Evolutionary conservation across 1,140 invertebrate species (phyloP).

Genomic region (Idris sp.): DNA sequence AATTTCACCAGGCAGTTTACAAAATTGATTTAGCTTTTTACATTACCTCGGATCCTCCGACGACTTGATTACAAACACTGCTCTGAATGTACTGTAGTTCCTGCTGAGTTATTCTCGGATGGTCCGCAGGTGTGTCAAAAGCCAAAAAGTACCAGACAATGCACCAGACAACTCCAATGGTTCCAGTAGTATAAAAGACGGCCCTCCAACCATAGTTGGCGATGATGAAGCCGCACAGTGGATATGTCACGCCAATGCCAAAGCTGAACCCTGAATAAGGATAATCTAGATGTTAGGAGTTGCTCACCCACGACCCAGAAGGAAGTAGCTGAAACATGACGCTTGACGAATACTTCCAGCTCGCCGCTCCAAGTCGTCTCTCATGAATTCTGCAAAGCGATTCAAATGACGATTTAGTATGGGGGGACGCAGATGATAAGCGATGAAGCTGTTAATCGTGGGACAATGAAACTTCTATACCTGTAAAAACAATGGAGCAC

Average conservation of each 20-base stretch:
- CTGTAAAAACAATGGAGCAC: conserved; percentile 68
- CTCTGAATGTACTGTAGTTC: conserved; percentile 86
- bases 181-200: conserved; percentile 85
- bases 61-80: conserved; percentile 79
- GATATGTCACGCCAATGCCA: conserved; percentile 85
- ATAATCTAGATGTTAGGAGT: conserved; percentile 76
- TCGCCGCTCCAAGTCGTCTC: conserved; percentile 57
- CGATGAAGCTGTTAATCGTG: conserved; percentile 70
- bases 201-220: conserved; percentile 82
- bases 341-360: conserved; percentile 70
- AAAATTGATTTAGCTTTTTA: too few species aligned
- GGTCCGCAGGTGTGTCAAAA: conserved; percentile 85
- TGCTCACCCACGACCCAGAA: conserved; percentile 73
- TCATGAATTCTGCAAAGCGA: conserved; percentile 74
- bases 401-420: conserved; percentile 76
- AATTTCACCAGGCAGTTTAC: too few species aligned
- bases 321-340: conserved; percentile 76
- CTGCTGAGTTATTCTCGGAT: conserved; percentile 85
- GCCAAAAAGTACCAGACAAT: conserved; percentile 86
- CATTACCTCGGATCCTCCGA: conserved; percentile 74
- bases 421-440: conserved; percentile 65
- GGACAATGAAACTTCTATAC: conserved; percentile 77
- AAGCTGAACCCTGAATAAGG: conserved; percentile 84
- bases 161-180: conserved; percentile 83
- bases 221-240: conserved; percentile 84